Evolutionary conservation across 92 coral and sea anemone genomes (phyloP).

Genomic region (Zoanthus gigantus): DNA sequence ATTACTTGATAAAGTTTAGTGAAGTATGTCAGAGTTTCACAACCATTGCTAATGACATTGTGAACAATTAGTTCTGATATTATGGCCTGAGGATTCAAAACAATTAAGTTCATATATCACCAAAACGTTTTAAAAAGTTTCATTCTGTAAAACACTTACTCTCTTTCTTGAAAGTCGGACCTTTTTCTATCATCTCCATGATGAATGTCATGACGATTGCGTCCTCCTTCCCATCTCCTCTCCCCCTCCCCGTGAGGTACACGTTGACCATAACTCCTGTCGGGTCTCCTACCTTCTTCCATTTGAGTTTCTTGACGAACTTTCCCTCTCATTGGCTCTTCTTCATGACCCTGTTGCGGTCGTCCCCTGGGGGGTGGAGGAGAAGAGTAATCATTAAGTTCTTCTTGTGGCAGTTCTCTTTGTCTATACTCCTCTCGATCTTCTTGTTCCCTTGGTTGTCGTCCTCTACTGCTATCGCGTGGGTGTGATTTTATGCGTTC

Average conservation of each 20-base stretch:
- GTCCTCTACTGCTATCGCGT: slow-evolving; percentile 32
- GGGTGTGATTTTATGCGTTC: slow-evolving; percentile 21
- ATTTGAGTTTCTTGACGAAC: slow-evolving; percentile 26
- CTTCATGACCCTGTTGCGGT: slow-evolving; percentile 26
- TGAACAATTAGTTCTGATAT: too few relatives aligned
- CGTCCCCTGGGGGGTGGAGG: slow-evolving; percentile 45
- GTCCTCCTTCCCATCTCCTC: slow-evolving; percentile 73
- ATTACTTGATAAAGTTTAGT: too few relatives aligned
- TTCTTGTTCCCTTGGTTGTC: slow-evolving; percentile 28
- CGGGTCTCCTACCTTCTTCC: slow-evolving; percentile 37
- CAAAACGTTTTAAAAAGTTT: background rate
- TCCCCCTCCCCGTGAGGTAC: slow-evolving; percentile 65
- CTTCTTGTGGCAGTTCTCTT: slow-evolving; percentile 19
- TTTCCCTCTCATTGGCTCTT: slow-evolving; percentile 31
- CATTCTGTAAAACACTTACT: slow-evolving; percentile 9
- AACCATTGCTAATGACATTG: too few relatives aligned
- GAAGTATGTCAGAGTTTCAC: too few relatives aligned
- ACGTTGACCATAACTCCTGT: slow-evolving; percentile 59
- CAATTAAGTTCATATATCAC: background rate
- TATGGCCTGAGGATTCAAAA: too few relatives aligned
- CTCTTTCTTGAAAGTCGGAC: slow-evolving; percentile 30
- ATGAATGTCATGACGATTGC: slow-evolving; percentile 47
- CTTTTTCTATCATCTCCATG: slow-evolving; percentile 37
- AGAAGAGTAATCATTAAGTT: slow-evolving; percentile 12
- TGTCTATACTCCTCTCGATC: slow-evolving; percentile 40